A percentile compares a stretch with the other conserved stretches of the same genome.
Conservation (phyloP, 2,113 vertebrate genomes). For the Campylomormyrus tamandua region DNA sequence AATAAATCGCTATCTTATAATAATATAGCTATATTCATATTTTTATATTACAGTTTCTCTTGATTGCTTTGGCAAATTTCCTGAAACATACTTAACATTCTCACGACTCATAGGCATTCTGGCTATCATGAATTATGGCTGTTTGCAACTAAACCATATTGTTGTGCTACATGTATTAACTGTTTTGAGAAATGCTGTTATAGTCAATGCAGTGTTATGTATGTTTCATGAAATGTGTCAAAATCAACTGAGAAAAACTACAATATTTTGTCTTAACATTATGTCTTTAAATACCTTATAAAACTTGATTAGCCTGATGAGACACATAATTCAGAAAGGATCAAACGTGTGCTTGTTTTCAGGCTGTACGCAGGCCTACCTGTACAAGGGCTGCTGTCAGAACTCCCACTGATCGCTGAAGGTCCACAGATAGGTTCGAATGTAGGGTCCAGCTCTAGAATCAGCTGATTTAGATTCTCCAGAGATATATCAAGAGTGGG, state of each 20-base stretch:
- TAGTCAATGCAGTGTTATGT: not conserved
- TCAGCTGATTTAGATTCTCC: slow-evolving; percentile 70
- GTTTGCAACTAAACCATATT: not conserved
- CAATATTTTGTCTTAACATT: not conserved
- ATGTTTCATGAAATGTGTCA: not conserved
- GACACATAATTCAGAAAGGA: not conserved
- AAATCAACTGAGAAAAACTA: not conserved
- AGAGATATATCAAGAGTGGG: slow-evolving; percentile 61
- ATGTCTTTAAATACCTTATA: not conserved
- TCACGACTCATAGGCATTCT: not conserved
- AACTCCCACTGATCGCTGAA: not conserved
- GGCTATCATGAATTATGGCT: not conserved
- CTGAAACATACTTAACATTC: not conserved
- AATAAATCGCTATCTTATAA: not conserved
- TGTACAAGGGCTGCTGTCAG: slow-evolving; percentile 29
- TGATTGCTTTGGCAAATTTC: not conserved
- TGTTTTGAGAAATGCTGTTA: not conserved
- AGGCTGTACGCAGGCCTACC: slow-evolving; percentile 26
- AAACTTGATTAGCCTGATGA: not conserved
- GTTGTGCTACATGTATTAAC: not conserved
- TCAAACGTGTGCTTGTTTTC: not conserved
- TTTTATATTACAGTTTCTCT: not conserved
- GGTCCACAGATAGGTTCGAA: slow-evolving; percentile 56
- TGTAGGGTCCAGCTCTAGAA: slow-evolving; percentile 72
- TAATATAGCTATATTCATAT: not conserved